Base-by-base conservation (phyloP, 2,888 invertebrate genomes). In the Latrodectus hesperus region DNA sequence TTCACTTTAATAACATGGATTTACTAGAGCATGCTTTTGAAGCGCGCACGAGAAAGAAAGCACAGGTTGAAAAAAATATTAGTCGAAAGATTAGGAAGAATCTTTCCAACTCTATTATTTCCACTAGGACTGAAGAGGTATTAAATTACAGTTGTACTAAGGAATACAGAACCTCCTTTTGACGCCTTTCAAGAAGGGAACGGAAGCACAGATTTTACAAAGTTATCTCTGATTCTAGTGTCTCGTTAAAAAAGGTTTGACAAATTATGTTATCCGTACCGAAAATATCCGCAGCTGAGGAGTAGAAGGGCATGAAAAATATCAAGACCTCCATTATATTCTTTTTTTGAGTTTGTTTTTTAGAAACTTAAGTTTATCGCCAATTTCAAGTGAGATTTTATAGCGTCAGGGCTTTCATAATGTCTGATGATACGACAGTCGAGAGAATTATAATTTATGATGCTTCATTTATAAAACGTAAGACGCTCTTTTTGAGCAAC, bases 171-270 rank as follows among this genome's bases (percentile, higher is more conserved):
- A n/a, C 68, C 52, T 72, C 74, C 68, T 38, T 51, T 52, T 53
- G 65, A n/a, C 10, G 72, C 52, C 80, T 86, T 80, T 70, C 75
- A 77, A 77, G 26, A 82, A 81, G 67, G 67, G 72, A 72, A 65
- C 71, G 71, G 86, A 81, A 87, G 81, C 86, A 76, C 81, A 81
- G 81, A 81, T 87, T 87, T 87, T 87, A 72, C 72, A 72, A 77
- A 82, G 65, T 81, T 81, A 82, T 87, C 76, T 87, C 60, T 77
- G 70, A 60, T 72, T 81, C 76, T 55, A 60, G 76, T 51, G 78
- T 73, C 79, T 84, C 84, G 73, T 87, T 84, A 80, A 86, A 86
- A 86, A 86, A 71, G 72, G 71, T 79, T 86, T 86, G 85, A 86
- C 85, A 86, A 86, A 86, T 86, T 86, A 86, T 80, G 80, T 60